Base-by-base conservation (phyloP, 2,888 invertebrate species). In the Willowsia nigromaculata region DNA sequence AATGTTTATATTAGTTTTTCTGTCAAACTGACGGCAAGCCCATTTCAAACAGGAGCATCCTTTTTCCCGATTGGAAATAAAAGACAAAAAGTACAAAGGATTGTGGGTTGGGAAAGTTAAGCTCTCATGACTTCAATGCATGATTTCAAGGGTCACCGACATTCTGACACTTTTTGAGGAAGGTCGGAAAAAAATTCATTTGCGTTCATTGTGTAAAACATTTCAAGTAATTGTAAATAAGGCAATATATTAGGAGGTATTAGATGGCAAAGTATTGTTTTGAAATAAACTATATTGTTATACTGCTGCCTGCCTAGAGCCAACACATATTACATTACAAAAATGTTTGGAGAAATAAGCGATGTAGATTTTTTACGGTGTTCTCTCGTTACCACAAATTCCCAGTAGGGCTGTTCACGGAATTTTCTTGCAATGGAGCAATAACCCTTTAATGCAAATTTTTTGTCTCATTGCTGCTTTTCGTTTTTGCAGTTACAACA, bases 81-180 rank as follows among this genome's bases (percentile, higher is more conserved):
- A 56, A 11, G 22, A 6, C 9, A 25, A 56, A 56, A 56, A 56
- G 25, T 7, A 56, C 30, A 33, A 15, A 37, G 27, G 50, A 50
- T 18, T 15, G 18, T 5, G 6, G 50, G n/a, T 50, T 47, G 50
- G 18, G 18, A 78, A 33, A 15, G 11, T 33, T 22, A 78, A 30
- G 47, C 40, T 25, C 13, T 25, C 40, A 22, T 33, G 50, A 59
- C 18, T 15, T 13, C 33, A 59, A 22, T 59, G 37, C 30, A 13
- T 59, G 80, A 59, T 59, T 59, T 0, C 43, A 47, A 43, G 47
- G 85, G 85, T 56, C 85, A 62, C 30, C 50, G 76, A 59, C 62
- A 59, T 27, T 85, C n/a, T 71, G 84, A 74, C 76, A 27, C 76
- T 85, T 40, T 74, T 25, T 33, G 18, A 53, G 65, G 43, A 68